Conservation (phyloP, 2,888 invertebrate genomes). For the Yponomeuta evonymella region DNA sequence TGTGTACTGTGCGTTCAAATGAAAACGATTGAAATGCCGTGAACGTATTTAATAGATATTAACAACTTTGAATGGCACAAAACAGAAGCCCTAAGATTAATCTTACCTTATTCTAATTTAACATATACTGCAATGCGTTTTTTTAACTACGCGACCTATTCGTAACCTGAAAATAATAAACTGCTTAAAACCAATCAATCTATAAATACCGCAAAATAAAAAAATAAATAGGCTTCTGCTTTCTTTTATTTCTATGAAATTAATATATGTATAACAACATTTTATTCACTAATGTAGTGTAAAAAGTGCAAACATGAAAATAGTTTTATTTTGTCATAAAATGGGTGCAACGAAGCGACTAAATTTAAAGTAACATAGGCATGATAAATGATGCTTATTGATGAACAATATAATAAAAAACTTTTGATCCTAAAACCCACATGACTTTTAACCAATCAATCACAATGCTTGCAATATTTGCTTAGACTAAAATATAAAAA, state of each 20-base stretch:
- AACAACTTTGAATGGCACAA: constrained; percentile 26
- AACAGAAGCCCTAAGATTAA: constrained; percentile 52
- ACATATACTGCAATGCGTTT: constrained; percentile 66
- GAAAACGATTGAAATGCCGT: neutral
- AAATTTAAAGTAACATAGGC: neutral
- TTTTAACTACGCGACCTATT: constrained; percentile 46
- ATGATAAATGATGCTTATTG: neutral
- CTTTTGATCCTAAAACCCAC: neutral
- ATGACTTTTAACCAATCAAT: neutral
- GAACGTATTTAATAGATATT: neutral
- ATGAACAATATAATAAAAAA: neutral
- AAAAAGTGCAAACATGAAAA: neutral
- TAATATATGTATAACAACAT: neutral
- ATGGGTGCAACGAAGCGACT: neutral
- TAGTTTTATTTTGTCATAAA: neutral
- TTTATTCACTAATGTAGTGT: neutral
- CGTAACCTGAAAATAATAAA: constrained; percentile 47
- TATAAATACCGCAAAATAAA: no score
- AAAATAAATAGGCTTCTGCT: neutral
- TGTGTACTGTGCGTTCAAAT: neutral
- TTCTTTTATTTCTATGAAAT: neutral
- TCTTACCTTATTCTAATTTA: constrained; percentile 49
- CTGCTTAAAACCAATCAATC: neutral
- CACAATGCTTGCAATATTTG: no score
- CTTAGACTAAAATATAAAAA: no score